A percentile compares a stretch with the other conserved stretches of the same genome.
phyloP scores from a whole-genome alignment of 2,888 invertebrate genomes.

The Adineta ricciae region DNA sequence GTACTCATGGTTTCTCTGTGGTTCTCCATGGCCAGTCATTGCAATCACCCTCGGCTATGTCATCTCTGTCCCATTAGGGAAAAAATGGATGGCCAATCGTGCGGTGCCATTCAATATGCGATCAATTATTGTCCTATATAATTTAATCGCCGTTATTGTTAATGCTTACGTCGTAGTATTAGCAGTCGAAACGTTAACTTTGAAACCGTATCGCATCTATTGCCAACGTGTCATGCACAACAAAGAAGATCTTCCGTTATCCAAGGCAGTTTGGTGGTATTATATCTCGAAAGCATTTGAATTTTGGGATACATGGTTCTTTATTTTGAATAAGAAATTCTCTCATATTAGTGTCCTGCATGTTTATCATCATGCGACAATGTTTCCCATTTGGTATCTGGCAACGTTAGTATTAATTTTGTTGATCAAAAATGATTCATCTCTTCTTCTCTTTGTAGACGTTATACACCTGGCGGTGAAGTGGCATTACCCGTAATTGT shows the following conservation, averaged over 20 bases:
- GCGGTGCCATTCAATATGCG: background rate
- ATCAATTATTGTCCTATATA: background rate
- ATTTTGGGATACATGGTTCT: conserved; percentile 38
- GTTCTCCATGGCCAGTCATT: background rate
- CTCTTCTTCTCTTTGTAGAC: background rate
- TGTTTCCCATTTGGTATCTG: conserved; percentile 45
- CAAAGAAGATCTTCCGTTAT: background rate
- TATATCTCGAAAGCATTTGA: conserved; percentile 29
- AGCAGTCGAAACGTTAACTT: background rate
- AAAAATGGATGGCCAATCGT: background rate
- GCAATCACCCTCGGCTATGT: background rate
- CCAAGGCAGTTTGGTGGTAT: conserved; percentile 26
- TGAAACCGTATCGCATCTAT: background rate
- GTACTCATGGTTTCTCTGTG: background rate
- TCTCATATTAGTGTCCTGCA: conserved; percentile 47
- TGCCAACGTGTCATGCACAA: background rate
- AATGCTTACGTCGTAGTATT: background rate
- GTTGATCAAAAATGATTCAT: no score
- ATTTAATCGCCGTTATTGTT: background rate
- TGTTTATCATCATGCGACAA: conserved; percentile 48
- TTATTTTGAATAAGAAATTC: conserved; percentile 46
- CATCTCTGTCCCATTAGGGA: background rate
- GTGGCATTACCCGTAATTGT: background rate
- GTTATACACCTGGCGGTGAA: conserved; percentile 9
- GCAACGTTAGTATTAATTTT: background rate